Evolutionary conservation across 2,113 vertebrate genomes (phyloP).

Genomic region (Dolichotis patagonum): DNA sequence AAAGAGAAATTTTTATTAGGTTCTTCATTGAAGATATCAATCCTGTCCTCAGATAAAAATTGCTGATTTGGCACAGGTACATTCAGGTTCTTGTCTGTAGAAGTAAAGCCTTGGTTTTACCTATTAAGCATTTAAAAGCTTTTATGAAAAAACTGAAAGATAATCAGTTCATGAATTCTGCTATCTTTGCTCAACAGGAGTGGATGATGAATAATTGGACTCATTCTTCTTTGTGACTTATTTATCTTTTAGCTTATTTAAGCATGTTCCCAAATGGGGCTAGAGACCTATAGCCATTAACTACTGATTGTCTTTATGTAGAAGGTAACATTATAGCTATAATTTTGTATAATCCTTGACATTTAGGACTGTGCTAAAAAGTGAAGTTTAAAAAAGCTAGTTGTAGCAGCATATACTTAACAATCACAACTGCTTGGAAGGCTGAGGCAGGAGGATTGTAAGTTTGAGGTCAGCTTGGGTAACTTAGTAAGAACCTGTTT

Average conservation of each 20-base stretch:
- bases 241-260: conserved; percentile 14
- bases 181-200: background rate
- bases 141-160: conserved; percentile 9
- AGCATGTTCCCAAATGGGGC: background rate
- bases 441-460: too few relatives aligned
- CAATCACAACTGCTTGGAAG: too few relatives aligned
- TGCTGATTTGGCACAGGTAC: background rate
- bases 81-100: background rate
- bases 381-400: background rate
- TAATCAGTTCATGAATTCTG: background rate
- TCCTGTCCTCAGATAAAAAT: background rate
- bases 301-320: background rate
- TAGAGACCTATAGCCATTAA: background rate
- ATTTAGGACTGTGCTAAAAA: background rate
- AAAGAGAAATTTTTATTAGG: background rate
- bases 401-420: too few relatives aligned
- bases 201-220: background rate
- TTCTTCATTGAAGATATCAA: conserved; percentile 7
- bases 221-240: background rate
- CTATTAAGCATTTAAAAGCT: background rate
- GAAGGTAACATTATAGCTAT: conserved; percentile 29
- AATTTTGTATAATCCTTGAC: background rate
- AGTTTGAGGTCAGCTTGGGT: too few relatives aligned
- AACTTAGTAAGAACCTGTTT: too few relatives aligned
- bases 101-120: background rate